Evolutionary conservation across 2,888 invertebrate genomes (phyloP).

Genomic region (Lithophane ornitopus): DNA sequence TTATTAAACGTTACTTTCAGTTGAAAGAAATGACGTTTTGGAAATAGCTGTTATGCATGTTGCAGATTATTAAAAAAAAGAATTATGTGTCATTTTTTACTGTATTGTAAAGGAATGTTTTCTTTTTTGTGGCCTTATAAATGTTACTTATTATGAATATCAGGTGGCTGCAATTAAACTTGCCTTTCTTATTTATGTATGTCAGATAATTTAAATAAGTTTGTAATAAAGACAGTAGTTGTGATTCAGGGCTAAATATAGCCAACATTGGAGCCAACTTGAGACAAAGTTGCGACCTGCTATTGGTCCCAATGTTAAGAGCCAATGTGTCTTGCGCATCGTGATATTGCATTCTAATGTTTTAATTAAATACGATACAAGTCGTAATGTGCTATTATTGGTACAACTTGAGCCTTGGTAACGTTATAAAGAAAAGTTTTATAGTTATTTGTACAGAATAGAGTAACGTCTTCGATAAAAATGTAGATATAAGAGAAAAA

Average conservation of each 20-base stretch:
- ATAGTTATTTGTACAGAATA: slow-evolving; percentile 55
- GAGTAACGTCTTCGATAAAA: slow-evolving; percentile 49
- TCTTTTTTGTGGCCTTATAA: slow-evolving; percentile 74
- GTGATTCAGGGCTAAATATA: slow-evolving; percentile 34
- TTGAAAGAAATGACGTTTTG: slow-evolving; percentile 42
- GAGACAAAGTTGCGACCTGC: slow-evolving; percentile 11
- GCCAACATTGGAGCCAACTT: slow-evolving; percentile 34
- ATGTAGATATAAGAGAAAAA: slow-evolving; percentile 37
- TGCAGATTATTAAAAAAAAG: slow-evolving; percentile 48
- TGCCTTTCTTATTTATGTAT: slow-evolving; percentile 58
- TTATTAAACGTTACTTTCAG: slow-evolving; percentile 46
- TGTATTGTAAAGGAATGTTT: slow-evolving; percentile 61
- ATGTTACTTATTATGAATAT: slow-evolving; percentile 68
- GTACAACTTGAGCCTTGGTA: slow-evolving; percentile 52
- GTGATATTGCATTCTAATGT: slow-evolving; percentile 58
- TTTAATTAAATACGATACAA: slow-evolving; percentile 54
- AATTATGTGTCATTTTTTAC: slow-evolving; percentile 50
- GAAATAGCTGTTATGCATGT: slow-evolving; percentile 56
- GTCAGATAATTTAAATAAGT: slow-evolving; percentile 63
- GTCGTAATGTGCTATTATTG: slow-evolving; percentile 53
- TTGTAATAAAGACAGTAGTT: slow-evolving; percentile 66
- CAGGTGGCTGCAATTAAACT: slow-evolving; percentile 62
- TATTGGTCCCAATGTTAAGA: slow-evolving; percentile 47
- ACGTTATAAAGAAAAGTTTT: slow-evolving; percentile 32
- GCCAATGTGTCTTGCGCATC: slow-evolving; percentile 54